Evolutionary conservation across 2,113 vertebrate genomes (phyloP).

Genomic region (Tauraco erythrolophus): DNA sequence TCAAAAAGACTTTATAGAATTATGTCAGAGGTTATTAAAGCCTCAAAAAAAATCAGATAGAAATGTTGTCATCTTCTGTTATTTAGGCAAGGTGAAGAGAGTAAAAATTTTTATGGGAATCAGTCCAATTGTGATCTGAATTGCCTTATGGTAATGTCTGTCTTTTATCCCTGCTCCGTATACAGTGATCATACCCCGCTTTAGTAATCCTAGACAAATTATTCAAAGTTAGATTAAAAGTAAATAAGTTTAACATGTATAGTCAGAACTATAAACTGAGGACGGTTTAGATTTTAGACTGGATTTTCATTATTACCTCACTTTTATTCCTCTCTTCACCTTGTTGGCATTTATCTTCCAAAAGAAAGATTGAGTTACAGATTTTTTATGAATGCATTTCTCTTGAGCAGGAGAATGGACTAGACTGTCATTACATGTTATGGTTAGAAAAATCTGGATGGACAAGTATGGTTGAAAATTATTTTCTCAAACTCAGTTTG

Average conservation of each 20-base stretch:
- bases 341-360: neutral
- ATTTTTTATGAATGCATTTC: neutral
- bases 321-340: neutral
- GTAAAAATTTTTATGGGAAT: neutral
- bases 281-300: neutral
- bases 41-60: neutral
- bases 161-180: neutral
- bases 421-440: neutral
- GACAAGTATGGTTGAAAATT: neutral
- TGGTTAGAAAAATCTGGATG: neutral
- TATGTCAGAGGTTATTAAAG: neutral
- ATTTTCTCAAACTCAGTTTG: neutral
- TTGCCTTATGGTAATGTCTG: neutral
- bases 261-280: neutral
- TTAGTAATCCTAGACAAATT: neutral
- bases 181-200: neutral
- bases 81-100: neutral
- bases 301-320: neutral
- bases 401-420: neutral
- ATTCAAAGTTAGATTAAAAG: neutral
- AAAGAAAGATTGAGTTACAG: neutral
- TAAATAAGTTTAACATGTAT: neutral
- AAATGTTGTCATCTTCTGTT: neutral
- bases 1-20: neutral
- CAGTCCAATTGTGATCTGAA: neutral